These are phyloP conservation scores for Morus bassanus DNA, from an alignment of 2,797 vertebrate genomes.

Conservation along the genomic window DNA sequence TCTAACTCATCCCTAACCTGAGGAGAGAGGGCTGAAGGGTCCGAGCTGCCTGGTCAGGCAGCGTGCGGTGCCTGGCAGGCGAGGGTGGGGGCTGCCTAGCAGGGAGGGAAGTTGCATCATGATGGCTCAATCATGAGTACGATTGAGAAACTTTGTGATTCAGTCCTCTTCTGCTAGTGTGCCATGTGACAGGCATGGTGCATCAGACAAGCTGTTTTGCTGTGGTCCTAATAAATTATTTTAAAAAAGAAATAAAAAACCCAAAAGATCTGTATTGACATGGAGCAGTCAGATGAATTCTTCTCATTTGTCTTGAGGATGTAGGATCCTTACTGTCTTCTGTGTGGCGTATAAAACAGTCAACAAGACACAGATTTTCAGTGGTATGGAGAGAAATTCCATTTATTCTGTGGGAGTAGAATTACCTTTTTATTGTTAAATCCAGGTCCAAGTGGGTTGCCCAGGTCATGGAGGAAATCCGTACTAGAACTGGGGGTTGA, in stretches of 20 bases:
- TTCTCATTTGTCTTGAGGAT: background rate
- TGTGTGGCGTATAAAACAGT: background rate
- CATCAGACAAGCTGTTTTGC: background rate
- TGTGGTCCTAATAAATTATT: background rate
- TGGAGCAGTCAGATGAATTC: background rate
- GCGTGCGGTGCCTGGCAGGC: background rate
- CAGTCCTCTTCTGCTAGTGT: background rate
- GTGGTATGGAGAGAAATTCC: background rate
- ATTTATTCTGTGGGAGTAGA: background rate
- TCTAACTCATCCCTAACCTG: background rate
- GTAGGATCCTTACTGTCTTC: background rate
- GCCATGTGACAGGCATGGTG: background rate
- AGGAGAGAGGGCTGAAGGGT: background rate
- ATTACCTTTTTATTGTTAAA: background rate
- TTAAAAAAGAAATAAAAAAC: rapidly evolving
- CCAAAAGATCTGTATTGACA: background rate
- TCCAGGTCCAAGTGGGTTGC: background rate
- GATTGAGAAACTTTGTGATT: slow-evolving; percentile 38
- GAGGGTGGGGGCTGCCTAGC: background rate
- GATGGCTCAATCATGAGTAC: background rate
- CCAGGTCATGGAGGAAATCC: background rate
- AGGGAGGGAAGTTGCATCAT: slow-evolving; percentile 20
- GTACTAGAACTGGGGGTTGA: background rate
- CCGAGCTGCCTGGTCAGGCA: background rate
- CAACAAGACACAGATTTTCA: background rate